Percentiles rank a stretch among this genome's conserved stretches.
Conservation (phyloP, 1,140 invertebrate genomes). For the Heliothis virescens region DNA sequence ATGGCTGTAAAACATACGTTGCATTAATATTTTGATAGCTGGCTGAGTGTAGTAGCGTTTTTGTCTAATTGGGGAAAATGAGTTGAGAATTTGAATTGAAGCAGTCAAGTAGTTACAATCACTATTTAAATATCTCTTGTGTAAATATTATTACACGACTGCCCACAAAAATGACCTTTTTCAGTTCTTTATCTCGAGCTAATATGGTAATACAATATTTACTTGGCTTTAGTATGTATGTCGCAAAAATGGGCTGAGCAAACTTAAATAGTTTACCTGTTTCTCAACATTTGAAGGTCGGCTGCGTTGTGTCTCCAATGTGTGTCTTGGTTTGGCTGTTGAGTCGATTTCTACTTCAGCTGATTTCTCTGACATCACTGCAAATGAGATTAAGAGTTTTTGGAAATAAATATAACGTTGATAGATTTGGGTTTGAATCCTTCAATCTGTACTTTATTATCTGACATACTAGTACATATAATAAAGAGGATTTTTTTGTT, state of each 20-base stretch:
- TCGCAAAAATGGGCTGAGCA: neutral
- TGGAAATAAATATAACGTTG: no score
- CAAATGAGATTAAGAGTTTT: neutral
- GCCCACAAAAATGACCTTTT: neutral
- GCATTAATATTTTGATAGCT: constrained; percentile 24
- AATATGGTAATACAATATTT: neutral
- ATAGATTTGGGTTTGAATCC: no score
- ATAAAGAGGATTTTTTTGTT: no score
- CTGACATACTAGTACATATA: no score
- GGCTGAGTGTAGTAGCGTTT: neutral
- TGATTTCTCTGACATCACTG: constrained; percentile 74
- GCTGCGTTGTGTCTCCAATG: constrained; percentile 80
- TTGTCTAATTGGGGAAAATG: neutral
- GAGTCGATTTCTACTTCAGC: constrained; percentile 69
- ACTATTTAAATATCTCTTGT: no score
- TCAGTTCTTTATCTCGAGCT: constrained; percentile 3
- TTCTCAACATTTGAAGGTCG: constrained; percentile 92
- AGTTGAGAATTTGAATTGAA: no score
- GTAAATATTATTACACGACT: neutral
- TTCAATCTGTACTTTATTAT: no score
- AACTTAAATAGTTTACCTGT: constrained; percentile 86
- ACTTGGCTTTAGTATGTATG: neutral
- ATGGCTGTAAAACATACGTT: constrained; percentile 75
- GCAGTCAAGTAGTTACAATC: no score
- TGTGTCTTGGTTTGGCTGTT: constrained; percentile 68